phyloP scores from a whole-genome alignment of 2,797 vertebrate species.

The Sebastes diaconus region DNA sequence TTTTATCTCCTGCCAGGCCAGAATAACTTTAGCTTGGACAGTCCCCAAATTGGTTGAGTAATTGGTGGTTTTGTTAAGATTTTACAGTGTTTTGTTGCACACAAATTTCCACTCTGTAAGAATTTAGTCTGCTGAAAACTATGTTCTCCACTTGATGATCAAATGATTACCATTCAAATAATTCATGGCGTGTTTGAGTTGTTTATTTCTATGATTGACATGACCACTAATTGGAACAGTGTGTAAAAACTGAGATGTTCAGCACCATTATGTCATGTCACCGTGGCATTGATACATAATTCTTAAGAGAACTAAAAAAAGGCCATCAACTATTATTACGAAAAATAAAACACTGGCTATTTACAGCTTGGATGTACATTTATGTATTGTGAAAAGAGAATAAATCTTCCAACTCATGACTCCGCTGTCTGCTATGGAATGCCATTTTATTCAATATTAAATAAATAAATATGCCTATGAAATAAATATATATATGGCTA shows the following conservation, averaged over 20 bases:
- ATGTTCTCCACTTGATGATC: neutral
- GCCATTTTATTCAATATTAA: neutral
- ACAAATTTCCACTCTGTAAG: neutral
- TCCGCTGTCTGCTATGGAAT: neutral
- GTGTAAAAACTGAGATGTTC: neutral
- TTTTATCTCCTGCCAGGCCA: slow-evolving; percentile 39
- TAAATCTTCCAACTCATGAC: no score
- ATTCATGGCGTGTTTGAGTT: neutral
- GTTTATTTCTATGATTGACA: neutral
- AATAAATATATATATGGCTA: neutral
- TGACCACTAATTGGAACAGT: neutral
- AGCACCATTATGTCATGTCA: neutral
- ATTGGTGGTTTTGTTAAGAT: slow-evolving; percentile 11
- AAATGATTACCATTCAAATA: neutral
- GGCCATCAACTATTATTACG: neutral
- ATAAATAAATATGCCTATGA: neutral
- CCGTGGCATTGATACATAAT: neutral
- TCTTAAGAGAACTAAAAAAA: neutral
- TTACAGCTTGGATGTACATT: neutral
- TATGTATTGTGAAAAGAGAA: neutral
- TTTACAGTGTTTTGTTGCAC: neutral
- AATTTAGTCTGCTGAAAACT: neutral
- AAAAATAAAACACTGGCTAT: neutral
- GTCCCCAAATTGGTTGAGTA: slow-evolving; percentile 11
- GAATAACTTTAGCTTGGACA: slow-evolving; percentile 15